phyloP scores from a whole-genome alignment of 2,797 vertebrate species.

The Sciurus carolinensis region DNA sequence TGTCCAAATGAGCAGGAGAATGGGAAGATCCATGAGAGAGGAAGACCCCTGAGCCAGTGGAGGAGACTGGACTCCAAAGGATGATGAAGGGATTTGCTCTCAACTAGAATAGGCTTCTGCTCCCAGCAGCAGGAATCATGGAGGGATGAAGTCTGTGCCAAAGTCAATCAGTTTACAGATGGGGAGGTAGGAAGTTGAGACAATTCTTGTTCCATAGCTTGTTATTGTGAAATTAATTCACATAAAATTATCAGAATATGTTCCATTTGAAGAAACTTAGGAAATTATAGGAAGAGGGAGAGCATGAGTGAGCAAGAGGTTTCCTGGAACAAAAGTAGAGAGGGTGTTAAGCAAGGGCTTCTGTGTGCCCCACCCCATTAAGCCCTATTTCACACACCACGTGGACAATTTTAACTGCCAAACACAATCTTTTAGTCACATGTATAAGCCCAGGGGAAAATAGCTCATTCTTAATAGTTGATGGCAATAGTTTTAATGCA shows the following conservation, averaged over 20 bases:
- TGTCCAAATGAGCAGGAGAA: not conserved
- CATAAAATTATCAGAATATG: not conserved
- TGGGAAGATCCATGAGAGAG: not conserved
- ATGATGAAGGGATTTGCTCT: not conserved
- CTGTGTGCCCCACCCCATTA: accelerated
- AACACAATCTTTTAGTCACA: not conserved
- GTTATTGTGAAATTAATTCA: not conserved
- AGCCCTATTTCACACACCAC: not conserved
- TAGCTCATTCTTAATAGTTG: not conserved
- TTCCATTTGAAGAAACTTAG: slow-evolving; percentile 11
- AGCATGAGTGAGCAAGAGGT: too few species aligned
- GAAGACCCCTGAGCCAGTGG: not conserved
- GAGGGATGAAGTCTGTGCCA: not conserved
- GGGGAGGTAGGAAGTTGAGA: not conserved
- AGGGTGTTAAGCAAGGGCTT: not conserved
- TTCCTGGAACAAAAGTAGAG: not conserved
- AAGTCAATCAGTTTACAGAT: accelerated
- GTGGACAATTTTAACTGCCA: not conserved
- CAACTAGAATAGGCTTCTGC: not conserved
- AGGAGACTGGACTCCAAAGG: not conserved
- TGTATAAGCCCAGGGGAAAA: not conserved
- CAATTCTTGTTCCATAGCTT: not conserved
- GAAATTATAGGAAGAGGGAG: not conserved
- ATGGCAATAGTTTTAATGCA: slow-evolving; percentile 16
- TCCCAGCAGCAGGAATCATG: not conserved